A percentile compares a stretch with the other conserved stretches of the same genome.
These are phyloP conservation scores for Todiramphus chloris DNA, from an alignment of 2,113 vertebrate genomes.

Conservation along the genomic window DNA sequence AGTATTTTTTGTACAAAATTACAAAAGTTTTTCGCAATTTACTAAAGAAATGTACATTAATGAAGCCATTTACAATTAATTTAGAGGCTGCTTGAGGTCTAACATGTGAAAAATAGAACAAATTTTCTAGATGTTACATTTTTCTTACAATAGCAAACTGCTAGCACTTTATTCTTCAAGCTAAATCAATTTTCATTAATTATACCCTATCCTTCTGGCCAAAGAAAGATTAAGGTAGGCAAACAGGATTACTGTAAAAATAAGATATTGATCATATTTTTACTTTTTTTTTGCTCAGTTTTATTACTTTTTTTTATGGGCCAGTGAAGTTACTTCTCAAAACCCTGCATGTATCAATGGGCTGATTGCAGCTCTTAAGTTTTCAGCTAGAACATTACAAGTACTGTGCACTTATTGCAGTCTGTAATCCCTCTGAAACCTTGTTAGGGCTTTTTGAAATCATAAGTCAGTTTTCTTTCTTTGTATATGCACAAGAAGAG, in stretches of 20 bases:
- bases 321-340: background rate
- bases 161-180: background rate
- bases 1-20: background rate
- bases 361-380: background rate
- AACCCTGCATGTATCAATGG: background rate
- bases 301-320: background rate
- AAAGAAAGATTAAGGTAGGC: background rate
- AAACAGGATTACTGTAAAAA: background rate
- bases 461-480: background rate
- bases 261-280: background rate
- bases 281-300: background rate
- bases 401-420: background rate
- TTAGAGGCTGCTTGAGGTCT: background rate
- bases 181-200: conserved; percentile 2
- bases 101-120: background rate
- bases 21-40: background rate
- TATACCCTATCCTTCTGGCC: background rate
- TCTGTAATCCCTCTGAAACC: background rate
- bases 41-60: background rate
- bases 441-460: background rate
- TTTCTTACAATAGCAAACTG: background rate
- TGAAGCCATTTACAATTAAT: background rate
- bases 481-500: background rate
- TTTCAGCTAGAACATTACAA: background rate
- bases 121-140: background rate